A percentile compares a stretch with the other conserved stretches of the same genome.
Evolutionary conservation across 2,797 vertebrate genomes (phyloP).

Genomic region (Sebastiscus albofasciatus): DNA sequence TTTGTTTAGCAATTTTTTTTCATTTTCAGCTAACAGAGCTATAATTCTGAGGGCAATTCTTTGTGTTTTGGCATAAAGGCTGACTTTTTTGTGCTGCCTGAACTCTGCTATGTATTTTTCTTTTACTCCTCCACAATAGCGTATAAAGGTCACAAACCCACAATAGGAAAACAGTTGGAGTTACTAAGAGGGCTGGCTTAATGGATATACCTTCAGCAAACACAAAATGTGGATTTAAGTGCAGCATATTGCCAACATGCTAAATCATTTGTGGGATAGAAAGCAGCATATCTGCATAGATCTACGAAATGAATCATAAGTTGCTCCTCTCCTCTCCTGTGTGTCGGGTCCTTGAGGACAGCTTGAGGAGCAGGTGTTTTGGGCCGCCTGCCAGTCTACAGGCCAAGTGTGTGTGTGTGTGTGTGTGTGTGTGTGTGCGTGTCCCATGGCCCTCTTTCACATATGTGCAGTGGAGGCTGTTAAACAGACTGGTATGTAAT

Average conservation of each 20-base stretch:
- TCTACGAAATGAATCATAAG: background rate
- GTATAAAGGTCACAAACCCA: background rate
- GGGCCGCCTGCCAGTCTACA: constrained; percentile 46
- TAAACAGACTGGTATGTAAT: constrained; percentile 45
- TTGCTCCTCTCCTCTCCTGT: background rate
- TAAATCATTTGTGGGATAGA: background rate
- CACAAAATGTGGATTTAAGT: background rate
- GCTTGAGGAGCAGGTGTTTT: constrained; percentile 79
- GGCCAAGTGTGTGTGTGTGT: background rate
- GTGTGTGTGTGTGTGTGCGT: background rate
- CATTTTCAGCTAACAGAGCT: background rate
- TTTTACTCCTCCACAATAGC: background rate
- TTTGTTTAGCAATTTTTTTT: background rate
- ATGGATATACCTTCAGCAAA: background rate
- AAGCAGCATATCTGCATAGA: background rate
- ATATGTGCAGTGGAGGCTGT: constrained; percentile 53
- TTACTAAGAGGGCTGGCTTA: background rate
- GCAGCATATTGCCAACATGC: background rate
- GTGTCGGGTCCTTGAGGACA: constrained; percentile 39
- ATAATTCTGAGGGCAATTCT: background rate
- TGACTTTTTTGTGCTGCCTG: background rate
- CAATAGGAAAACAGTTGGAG: background rate
- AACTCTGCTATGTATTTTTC: constrained; percentile 6
- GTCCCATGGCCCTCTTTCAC: constrained; percentile 34
- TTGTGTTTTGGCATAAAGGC: background rate